Base-by-base conservation (phyloP, 2,888 invertebrate genomes). In the Pachliopta kotzebuea region DNA sequence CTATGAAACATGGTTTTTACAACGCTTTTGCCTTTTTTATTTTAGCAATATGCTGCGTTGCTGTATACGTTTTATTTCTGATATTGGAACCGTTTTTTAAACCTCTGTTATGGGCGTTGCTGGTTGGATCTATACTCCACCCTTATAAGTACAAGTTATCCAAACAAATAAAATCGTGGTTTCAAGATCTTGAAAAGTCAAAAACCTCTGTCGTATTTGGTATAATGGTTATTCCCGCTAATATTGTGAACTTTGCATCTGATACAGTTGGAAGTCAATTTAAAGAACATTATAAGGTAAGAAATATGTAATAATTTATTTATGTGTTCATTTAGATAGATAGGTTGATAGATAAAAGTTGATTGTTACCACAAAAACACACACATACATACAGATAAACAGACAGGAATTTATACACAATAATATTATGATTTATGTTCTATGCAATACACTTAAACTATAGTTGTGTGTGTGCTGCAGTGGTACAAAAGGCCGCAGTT, bases 101-200 rank as follows among this genome's bases (percentile, higher is more conserved):
- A 72, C 98, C 99, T 0, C 86, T 99, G 62, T 93, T 99, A 72
- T 99, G 99, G 99, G 98, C 99, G 0, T 92, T 98, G 64, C 91
- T 99, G 42, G 97, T 98, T 76, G 99, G 99, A n/a, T 98, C 98
- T 0, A 96, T 98, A 50, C 92, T 99, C n/a, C 98, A 98, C 84
- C 99, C 99, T 0, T 96, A 98, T 78, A 99, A 99, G 84, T 94
- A 95, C 68, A 95, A 94, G 63, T 84, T 98, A 55, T 95, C 97
- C 0, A 94, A 94, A 67, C 90, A 94, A 67, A 92, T 97, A 24
- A 94, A 96, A 73, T 93, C 94, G 70, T 98, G 98, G 98, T 95
- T 97, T 77, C 92, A 94, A 75, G 88, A 92, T 62, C 80, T 96
- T 53, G 95, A 96, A 76, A 92, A 93, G 67, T 93, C 94, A 0